phyloP scores from a whole-genome alignment of 35 echinoderm and acorn worm genomes.

The Anneissia japonica region DNA sequence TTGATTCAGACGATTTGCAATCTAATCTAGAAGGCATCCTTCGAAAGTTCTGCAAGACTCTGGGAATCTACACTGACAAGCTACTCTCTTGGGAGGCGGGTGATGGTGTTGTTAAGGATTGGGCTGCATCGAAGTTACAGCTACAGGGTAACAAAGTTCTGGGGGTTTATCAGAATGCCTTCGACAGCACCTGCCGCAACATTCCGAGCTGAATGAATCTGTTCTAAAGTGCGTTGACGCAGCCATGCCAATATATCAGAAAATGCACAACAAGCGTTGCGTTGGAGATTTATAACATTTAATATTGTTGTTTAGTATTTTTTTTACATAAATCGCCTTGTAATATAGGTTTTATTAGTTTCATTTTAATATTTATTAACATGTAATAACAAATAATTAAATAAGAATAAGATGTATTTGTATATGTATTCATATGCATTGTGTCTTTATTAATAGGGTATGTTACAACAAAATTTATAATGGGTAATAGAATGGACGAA shows the following conservation, averaged over 20 bases:
- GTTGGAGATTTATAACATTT: no score
- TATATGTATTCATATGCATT: no score
- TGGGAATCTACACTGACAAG: conserved; percentile 18
- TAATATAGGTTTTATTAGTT: no score
- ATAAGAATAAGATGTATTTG: no score
- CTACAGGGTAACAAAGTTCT: neutral
- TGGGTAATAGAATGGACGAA: no score
- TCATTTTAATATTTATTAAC: no score
- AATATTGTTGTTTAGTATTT: no score
- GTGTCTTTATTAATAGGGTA: no score
- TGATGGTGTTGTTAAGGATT: neutral
- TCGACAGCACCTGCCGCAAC: neutral
- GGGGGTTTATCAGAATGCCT: neutral
- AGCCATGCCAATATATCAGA: neutral
- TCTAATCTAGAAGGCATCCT: conserved; percentile 19
- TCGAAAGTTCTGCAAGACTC: conserved; percentile 4
- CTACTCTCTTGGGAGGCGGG: conserved; percentile 31
- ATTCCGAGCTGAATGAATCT: neutral
- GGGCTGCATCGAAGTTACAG: neutral
- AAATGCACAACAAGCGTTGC: neutral
- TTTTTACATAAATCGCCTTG: no score
- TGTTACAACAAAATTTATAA: no score
- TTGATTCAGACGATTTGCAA: conserved; percentile 45
- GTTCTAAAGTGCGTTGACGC: neutral
- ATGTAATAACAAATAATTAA: no score